Base-by-base conservation (phyloP, 1,140 invertebrate species). In the Ceratosolen solmsi region DNA sequence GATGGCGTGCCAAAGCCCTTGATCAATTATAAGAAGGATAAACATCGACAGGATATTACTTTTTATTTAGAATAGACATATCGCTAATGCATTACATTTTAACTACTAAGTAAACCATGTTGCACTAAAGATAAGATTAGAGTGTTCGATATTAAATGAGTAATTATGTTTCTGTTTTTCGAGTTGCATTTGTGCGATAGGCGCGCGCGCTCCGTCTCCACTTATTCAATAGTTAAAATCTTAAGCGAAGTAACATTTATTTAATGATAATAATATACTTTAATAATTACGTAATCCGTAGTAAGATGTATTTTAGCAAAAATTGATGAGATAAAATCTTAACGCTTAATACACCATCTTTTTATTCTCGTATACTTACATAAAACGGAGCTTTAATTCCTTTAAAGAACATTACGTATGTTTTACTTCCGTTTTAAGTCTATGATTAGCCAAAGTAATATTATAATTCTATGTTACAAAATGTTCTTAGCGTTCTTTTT, bases 81-180 rank as follows among this genome's bases (percentile, higher is more conserved):
- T 68, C 63, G 63, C 63, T 68, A 68, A 68, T 68, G 33, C 36
- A 33, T 68, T 68, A 68, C 22, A 38, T 38, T 36, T 68, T 36
- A 68, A 38, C 17, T 33, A 68, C 17, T 38, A n/a, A 68, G 63
- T 68, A 68, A 68, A 68, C 33, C 33, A n/a, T 38, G 63, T 38
- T 38, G 15, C 33, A 38, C 36, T 22, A 36, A 36, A 68, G 63
- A 68, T 36, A 38, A 68, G 63, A 68, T 68, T 68, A 38, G 17
- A 68, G 20, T 17, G 8, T 15, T 68, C 63, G 20, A 68, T 38
- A 68, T 68, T 38, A n/a, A 38, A 68, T 68, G 63, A 68, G 36
- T 68, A 22, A 68, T 68, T 68, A 68, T 38, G 15, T 38, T 38
- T 68, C 30, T 63, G 33, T 63, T 63, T n/a, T 33, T 63, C 30